A percentile compares a stretch with the other conserved stretches of the same genome.
phyloP scores from a whole-genome alignment of 2,888 invertebrate species.

The Drosophila anceps region DNA sequence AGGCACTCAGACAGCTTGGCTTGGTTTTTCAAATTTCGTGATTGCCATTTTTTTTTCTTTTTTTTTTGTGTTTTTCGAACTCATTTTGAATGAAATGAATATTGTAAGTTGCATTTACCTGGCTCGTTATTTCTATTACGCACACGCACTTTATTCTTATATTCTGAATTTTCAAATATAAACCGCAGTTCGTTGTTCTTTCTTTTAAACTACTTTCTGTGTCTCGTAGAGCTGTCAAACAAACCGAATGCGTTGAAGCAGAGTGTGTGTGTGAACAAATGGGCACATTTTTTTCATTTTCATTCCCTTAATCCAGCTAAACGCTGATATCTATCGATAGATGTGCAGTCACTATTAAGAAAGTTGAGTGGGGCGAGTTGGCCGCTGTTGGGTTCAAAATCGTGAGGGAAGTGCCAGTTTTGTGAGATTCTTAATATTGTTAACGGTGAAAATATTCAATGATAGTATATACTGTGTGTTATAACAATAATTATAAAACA shows the following conservation, averaged over 20 bases:
- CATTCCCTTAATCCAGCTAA: slow-evolving; percentile 13
- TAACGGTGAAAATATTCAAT: not conserved
- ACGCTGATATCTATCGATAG: slow-evolving; percentile 39
- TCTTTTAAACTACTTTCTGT: slow-evolving; percentile 63
- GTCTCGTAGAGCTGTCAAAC: slow-evolving; percentile 53
- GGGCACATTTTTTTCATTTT: slow-evolving; percentile 51
- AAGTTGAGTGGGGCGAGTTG: slow-evolving; percentile 4
- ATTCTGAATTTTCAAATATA: slow-evolving; percentile 49
- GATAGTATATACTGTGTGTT: not conserved
- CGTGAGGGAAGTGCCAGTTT: not conserved
- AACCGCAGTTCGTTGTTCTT: slow-evolving; percentile 49
- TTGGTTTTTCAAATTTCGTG: slow-evolving; percentile 68
- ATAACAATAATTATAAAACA: not conserved
- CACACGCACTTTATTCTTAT: slow-evolving; percentile 74
- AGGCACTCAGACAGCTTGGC: slow-evolving; percentile 69
- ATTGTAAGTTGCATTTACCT: slow-evolving; percentile 68
- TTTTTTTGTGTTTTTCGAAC: slow-evolving; percentile 34
- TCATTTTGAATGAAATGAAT: slow-evolving; percentile 47
- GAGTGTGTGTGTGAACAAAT: slow-evolving; percentile 46
- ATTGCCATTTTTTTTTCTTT: slow-evolving; percentile 59
- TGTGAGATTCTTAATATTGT: not conserved
- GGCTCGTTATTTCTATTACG: slow-evolving; percentile 55
- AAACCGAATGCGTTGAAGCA: slow-evolving; percentile 61
- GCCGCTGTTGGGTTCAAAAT: slow-evolving; percentile 8
- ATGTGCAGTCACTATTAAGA: not conserved